A percentile compares a stretch with the other conserved stretches of the same genome.
phyloP scores from a whole-genome alignment of 1,140 invertebrate species.

The Hycleus phaleratus region DNA sequence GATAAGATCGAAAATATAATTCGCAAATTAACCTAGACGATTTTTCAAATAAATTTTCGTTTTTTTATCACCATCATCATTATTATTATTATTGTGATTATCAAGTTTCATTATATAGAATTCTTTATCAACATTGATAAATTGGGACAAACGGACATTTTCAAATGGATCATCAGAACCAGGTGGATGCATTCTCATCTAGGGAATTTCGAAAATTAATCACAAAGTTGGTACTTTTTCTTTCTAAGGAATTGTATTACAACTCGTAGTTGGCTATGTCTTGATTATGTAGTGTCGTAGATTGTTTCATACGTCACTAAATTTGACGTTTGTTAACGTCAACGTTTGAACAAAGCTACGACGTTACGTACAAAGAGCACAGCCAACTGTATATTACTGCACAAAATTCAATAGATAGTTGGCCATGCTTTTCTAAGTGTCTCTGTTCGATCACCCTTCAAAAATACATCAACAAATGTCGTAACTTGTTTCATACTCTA shows the following conservation, averaged over 20 bases:
- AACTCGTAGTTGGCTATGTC: too few species aligned
- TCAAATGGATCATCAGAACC: conserved; percentile 50
- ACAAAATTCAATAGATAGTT: too few species aligned
- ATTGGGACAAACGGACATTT: conserved; percentile 43
- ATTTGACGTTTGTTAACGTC: too few species aligned
- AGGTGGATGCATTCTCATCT: conserved; percentile 59
- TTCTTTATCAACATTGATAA: conserved; percentile 42
- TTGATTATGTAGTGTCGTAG: too few species aligned
- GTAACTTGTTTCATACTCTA: too few species aligned
- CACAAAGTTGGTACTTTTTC: not conserved
- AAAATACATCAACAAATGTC: too few species aligned
- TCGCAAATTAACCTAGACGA: not conserved
- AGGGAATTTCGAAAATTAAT: conserved; percentile 33
- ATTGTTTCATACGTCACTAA: too few species aligned
- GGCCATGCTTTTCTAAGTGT: too few species aligned
- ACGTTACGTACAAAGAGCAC: too few species aligned
- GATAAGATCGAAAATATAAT: not conserved
- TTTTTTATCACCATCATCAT: not conserved
- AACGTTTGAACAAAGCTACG: too few species aligned
- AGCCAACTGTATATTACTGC: too few species aligned
- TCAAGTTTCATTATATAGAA: conserved; percentile 31
- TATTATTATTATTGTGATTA: conserved; percentile 14
- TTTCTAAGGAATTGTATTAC: not conserved
- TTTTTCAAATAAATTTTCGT: not conserved
- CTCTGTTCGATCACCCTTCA: too few species aligned